These are phyloP conservation scores for Eulithis prunata DNA, from an alignment of 2,888 invertebrate species.

Conservation along the genomic window DNA sequence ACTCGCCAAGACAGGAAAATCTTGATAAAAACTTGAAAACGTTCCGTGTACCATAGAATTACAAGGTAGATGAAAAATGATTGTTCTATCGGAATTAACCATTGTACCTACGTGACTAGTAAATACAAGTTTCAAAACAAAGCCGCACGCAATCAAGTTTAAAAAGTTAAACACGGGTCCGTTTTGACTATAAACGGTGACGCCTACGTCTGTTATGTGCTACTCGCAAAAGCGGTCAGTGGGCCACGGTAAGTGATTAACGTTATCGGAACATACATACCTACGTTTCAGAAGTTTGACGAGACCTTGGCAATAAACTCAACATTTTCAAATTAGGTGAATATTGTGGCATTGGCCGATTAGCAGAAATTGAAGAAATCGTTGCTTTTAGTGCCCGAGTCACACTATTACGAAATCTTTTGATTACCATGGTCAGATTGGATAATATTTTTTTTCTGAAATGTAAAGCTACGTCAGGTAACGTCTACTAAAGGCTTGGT, in stretches of 20 bases:
- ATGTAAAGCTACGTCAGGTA: no score
- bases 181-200: slow-evolving; percentile 59
- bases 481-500: no score
- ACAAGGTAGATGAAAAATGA: slow-evolving; percentile 24
- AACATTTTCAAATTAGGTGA: slow-evolving; percentile 30
- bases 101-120: slow-evolving; percentile 24
- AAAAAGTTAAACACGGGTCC: slow-evolving; percentile 38
- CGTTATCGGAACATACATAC: slow-evolving; percentile 74
- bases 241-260: slow-evolving; percentile 74
- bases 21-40: slow-evolving; percentile 32
- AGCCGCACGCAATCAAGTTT: slow-evolving; percentile 37
- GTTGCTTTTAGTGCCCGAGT: slow-evolving; percentile 1
- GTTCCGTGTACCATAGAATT: slow-evolving; percentile 20
- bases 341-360: slow-evolving; percentile 29
- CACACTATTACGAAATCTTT: slow-evolving; percentile 32
- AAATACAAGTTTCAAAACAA: slow-evolving; percentile 36
- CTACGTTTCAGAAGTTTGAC: slow-evolving; percentile 49
- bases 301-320: slow-evolving; percentile 59
- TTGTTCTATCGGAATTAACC: slow-evolving; percentile 21
- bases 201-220: slow-evolving; percentile 66
- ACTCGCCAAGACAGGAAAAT: slow-evolving; percentile 36
- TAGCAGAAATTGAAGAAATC: slow-evolving; percentile 21
- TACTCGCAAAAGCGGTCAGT: slow-evolving; percentile 74
- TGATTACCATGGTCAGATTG: slow-evolving; percentile 37
- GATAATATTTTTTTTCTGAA: slow-evolving; percentile 26